Evolutionary conservation across 2,113 vertebrate species (phyloP), one percentile per base, ranked within the genome.

Genomic region (Oreochromis niloticus): DNA sequence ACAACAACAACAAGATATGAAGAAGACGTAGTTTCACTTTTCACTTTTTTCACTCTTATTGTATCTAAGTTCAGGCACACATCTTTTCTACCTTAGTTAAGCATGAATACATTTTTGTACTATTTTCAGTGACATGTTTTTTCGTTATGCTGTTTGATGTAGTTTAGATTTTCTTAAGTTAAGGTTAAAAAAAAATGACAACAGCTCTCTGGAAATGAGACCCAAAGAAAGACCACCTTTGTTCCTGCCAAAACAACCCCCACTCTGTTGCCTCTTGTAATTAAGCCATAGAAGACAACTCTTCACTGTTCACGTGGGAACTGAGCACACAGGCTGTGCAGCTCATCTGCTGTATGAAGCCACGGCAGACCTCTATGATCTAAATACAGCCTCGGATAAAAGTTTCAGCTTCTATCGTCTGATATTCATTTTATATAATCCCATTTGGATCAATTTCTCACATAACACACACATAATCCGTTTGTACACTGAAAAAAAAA

Each of bases 41-140:
- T 59, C 0, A 14, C 0, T 61, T 56, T 50, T 61, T 34, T 17
- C 30, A 61, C 7, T 43, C 39, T 6, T 16, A 0, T 24, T 24
- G 1, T 73, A 46, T 43, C 68, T 27, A 1, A 46, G 27, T 73
- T 0, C 16, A 14, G 66, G 36, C 12, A 43, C n/a, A 1, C 0
- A 1, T 24, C 7, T 0, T 24, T 73, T 46, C n/a, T 48, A 11
- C 39, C 66, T 71, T 6, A 24, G 66, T 43, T 71, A 43, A 43
- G n/a, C 66, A 71, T 16, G 16, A 71, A 46, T 43, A 46, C 1
- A 17, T 73, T 3, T 46, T 27, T 10, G 68, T 46, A 30, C 24
- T 17, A 73, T 48, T 73, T 46, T 46, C 22, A 30, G 13, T 27
- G 22, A 11, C 14, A 16, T 30, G 9, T 73, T 73, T 16, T 27